Evolutionary conservation across 2,113 vertebrate genomes (phyloP).

Genomic region (Chaetops frenatus): DNA sequence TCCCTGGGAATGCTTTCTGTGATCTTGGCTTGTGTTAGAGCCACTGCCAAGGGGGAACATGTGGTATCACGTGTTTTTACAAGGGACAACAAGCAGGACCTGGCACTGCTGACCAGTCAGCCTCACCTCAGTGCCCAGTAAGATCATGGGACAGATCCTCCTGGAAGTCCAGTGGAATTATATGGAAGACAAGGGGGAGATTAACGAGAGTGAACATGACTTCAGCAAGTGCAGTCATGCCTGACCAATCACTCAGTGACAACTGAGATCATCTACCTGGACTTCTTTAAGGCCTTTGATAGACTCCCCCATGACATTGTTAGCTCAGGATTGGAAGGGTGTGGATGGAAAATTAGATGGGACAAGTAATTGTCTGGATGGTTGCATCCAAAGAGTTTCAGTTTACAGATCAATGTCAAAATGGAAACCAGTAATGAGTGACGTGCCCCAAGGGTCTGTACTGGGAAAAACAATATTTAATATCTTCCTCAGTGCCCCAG

Average conservation of each 20-base stretch:
- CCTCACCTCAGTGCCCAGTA: not conserved
- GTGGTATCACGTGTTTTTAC: not conserved
- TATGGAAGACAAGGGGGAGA: not conserved
- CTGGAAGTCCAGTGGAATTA: not conserved
- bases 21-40: not conserved
- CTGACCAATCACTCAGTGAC: not conserved
- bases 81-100: not conserved
- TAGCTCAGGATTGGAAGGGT: not conserved
- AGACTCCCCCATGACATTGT: not conserved
- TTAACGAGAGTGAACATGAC: not conserved
- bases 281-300: not conserved
- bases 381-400: not conserved
- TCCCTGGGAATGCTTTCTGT: not conserved
- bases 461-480: not conserved
- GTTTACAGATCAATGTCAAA: not conserved
- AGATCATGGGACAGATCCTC: not conserved
- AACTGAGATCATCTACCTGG: not conserved
- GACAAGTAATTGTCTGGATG: not conserved
- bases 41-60: accelerated
- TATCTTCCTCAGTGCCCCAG: not conserved
- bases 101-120: not conserved
- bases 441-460: not conserved
- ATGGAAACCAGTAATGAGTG: not conserved
- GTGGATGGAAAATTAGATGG: not conserved
- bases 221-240: not conserved